These are phyloP conservation scores for Lampris incognitus DNA, from an alignment of 2,113 vertebrate species.

Conservation along the genomic window DNA sequence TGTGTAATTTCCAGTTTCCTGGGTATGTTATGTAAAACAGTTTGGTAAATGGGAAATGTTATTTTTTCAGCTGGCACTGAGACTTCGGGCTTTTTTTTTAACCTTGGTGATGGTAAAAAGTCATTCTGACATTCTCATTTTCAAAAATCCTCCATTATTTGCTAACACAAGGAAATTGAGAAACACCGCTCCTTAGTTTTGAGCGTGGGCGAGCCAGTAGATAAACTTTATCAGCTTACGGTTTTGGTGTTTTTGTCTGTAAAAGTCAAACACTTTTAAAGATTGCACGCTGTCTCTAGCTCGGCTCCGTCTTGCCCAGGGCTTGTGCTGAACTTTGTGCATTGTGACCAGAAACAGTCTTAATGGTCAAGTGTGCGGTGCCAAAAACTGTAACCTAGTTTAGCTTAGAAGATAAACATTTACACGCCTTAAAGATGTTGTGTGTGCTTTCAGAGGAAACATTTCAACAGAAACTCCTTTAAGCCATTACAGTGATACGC, in stretches of 20 bases:
- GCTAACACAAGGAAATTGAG: too few relatives aligned
- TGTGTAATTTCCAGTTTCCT: too few relatives aligned
- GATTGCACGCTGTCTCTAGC: neutral
- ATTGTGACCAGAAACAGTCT: slow-evolving; percentile 27
- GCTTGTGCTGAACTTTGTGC: slow-evolving; percentile 43
- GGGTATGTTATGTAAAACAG: too few relatives aligned
- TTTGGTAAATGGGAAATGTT: too few relatives aligned
- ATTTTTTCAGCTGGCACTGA: too few relatives aligned
- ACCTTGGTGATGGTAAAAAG: neutral
- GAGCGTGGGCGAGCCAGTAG: too few relatives aligned
- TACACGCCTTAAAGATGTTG: slow-evolving; percentile 31
- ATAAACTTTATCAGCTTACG: too few relatives aligned
- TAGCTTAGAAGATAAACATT: slow-evolving; percentile 40
- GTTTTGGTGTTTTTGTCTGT: too few relatives aligned
- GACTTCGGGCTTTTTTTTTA: neutral
- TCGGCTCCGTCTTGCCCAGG: slow-evolving; percentile 25
- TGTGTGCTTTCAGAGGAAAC: slow-evolving; percentile 24
- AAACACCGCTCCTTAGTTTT: too few relatives aligned
- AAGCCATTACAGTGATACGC: slow-evolving; percentile 28
- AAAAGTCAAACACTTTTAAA: slow-evolving; percentile 8
- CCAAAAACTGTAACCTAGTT: slow-evolving; percentile 47
- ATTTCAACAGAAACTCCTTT: slow-evolving; percentile 29
- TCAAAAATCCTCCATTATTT: too few relatives aligned
- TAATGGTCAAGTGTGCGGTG: slow-evolving; percentile 18
- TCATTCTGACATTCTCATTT: neutral